These are phyloP conservation scores for Aplysia californica DNA, from an alignment of 1,140 invertebrate species.

Conservation along the genomic window DNA sequence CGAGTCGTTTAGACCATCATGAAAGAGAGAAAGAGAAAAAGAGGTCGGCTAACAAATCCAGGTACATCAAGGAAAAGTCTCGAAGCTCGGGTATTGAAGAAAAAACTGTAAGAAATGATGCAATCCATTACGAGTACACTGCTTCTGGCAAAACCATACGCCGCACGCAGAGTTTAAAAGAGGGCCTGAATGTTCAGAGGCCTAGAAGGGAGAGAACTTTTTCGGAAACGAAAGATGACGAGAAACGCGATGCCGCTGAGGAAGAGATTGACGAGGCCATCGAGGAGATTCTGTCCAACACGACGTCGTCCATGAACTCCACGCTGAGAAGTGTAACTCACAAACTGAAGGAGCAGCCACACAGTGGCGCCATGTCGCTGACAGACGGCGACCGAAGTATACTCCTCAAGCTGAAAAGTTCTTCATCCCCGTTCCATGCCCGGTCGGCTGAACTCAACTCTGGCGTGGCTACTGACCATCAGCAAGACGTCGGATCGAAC, in stretches of 20 bases:
- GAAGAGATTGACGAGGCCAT: conserved; percentile 59
- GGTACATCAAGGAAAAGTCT: too few relatives aligned
- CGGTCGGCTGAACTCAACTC: not conserved
- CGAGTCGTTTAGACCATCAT: too few relatives aligned
- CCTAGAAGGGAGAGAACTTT: not conserved
- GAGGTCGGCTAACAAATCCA: too few relatives aligned
- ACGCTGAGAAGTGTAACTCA: conserved; percentile 36
- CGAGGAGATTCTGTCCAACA: conserved; percentile 61
- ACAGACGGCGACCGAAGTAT: conserved; percentile 53
- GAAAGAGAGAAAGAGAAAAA: too few relatives aligned
- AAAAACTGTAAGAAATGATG: too few relatives aligned
- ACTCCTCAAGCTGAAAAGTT: conserved; percentile 39
- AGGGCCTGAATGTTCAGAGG: not conserved
- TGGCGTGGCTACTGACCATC: too few relatives aligned
- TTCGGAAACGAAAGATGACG: not conserved
- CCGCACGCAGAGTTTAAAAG: conserved; percentile 40
- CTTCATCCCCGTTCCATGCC: conserved; percentile 55
- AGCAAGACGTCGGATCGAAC: too few relatives aligned
- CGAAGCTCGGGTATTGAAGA: too few relatives aligned
- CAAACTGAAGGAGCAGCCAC: conserved; percentile 24
- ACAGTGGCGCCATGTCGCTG: conserved; percentile 13
- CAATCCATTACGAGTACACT: conserved; percentile 6
- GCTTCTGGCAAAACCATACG: conserved; percentile 8
- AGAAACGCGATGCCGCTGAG: conserved; percentile 14
- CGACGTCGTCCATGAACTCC: conserved; percentile 33